Evolutionary conservation across 2,888 invertebrate genomes (phyloP), one percentile per base, ranked within the genome.

Genomic region (Tortrix viridana): DNA sequence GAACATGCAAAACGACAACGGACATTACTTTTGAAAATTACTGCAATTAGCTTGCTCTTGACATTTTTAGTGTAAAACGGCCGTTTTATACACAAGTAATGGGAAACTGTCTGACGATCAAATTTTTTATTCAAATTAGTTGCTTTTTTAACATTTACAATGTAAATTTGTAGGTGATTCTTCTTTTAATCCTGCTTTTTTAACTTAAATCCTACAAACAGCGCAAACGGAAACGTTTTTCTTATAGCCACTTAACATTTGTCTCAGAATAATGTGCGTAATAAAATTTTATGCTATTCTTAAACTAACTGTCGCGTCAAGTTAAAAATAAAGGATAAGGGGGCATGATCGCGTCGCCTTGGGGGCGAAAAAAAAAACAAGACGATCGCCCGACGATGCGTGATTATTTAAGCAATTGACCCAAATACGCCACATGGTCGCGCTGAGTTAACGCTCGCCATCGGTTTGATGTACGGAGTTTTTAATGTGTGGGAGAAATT

Each of bases 321-420:
- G 76, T 74, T 75, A 74, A 75, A 74, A 70, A 69, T 66, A 70
- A 73, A 71, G 65, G 67, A 65, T 69, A 70, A 32, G 69, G 60
- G 71, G 53, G 54, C 65, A 67, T 62, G 44, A 55, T 49, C 69
- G 73, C 77, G 76, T 77, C 79, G 79, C 80, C 82, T 77, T 70
- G 74, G 68, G 64, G 65, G 69, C 66, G 69, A 74, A 72, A 79
- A 78, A 77, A 76, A 75, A 72, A 69, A 67, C 72, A 71, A 70
- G 69, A 76, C 69, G 74, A 67, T 72, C 71, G 74, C 69, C 76
- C 69, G 67, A 48, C 74, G 82, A 72, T 74, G 77, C 72, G 65
- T 70, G 82, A 82, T 88, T 87, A 86, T 88, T 88, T 86, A 81
- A 84, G 81, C 87, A 85, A 85, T 85, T 90, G 90, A 89, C 89